Evolutionary conservation across 2,888 invertebrate genomes (phyloP), one percentile per base, ranked within the genome.

Genomic region (Archips xylosteana): DNA sequence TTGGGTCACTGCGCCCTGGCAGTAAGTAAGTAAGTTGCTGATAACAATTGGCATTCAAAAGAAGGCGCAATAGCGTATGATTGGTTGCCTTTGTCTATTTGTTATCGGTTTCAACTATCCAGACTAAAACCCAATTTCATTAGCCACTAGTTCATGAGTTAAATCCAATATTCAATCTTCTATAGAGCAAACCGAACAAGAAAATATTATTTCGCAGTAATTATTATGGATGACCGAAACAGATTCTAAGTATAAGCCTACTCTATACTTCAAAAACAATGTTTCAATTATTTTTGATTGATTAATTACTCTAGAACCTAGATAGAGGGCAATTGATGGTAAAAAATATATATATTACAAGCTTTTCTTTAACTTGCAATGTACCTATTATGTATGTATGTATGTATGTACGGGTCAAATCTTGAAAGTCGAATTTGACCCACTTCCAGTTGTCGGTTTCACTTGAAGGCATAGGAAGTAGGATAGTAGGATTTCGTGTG

Each of bases 151-250:
- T 67, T 32, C 57, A 57, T 42, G 42, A 57, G 45, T 36, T 67
- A 15, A 54, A 42, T 67, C 66, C 65, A 66, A 66, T 64, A 64
- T 49, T 64, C 65, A 66, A 51, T 66, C 54, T 66, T 54, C 54
- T 54, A 51, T 66, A 66, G 36, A 39, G 65, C 23, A 51, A 32
- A 34, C n/a, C 47, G 51, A 36, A 49, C 49, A n/a, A 51, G 36
- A 36, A 65, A 47, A 47, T 51, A 49, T 65, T 49, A 54, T 51
- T 23, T 13, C 49, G 34, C 34, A 65, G 65, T 15, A 51, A 51
- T 36, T 65, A 65, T 65, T 51, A 54, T 15, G 23, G 13, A 5
- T 54, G 54, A 54, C 54, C 54, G 54, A 54, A 54, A 54, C 2
- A 54, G 15, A 2, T 49, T 49, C 12, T 12, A n/a, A 49, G n/a